Evolutionary conservation across 1,140 invertebrate species (phyloP), one percentile per base, ranked within the genome.

Genomic region (Rhopalosiphum maidis): DNA sequence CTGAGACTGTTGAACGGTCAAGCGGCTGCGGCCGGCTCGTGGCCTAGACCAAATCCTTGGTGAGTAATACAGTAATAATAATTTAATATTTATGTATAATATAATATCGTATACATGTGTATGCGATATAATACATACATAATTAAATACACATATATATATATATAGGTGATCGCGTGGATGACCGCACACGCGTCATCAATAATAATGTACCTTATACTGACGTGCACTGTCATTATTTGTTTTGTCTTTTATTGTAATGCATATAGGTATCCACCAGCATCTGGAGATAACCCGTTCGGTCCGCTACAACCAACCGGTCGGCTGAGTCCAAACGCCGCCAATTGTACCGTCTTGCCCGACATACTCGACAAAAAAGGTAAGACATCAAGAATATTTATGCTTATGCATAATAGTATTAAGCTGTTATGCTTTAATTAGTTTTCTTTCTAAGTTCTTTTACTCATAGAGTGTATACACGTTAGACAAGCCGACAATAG

Each of bases 1-100:
- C 95, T 98, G 82, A 96, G 97, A 94, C 96, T 98, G 95, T 96
- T 98, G 46, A 98, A 98, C 95, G 97, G 97, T 5, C 97, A 98
- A 94, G 95, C 96, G 95, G 95, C 96, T 95, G 96, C 95, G 18
- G 96, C 96, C 96, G 95, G 96, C 95, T 96, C 95, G 21, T 96
- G 96, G 96, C 96, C 96, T 0, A 95, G 96, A 94, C 96, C 96
- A 60, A 96, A 95, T 94, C 95, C 96, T 37, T 97, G 96, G 96
- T 97, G 96, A 93, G 93, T 90, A 35, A 8, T 8, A n/a, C 30
- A 22, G 21, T 86, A 15, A 60, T 30, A n/a, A 60, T 60, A 60
- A 68, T 51, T 51, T n/a, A 35, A 77, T 77, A 68, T 11, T 25
- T 60, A 60, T 60, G 55, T 30, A 60, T 60, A 60, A 60, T 25